phyloP scores from a whole-genome alignment of 1,140 invertebrate species.

The Bombyx mori region ASM3026992v2 NC_085130.1:6879501-6880000 shows the following conservation, averaged over 20 bases:
- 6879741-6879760: not conserved
- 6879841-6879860: slow-evolving; percentile 90
- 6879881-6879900: slow-evolving; percentile 86
- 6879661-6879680: slow-evolving; percentile 97
- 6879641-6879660: slow-evolving; percentile 99
- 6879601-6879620: slow-evolving; percentile 95
- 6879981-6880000: slow-evolving; percentile 87
- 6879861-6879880: slow-evolving; percentile 93
- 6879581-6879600: slow-evolving; percentile 93
- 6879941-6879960: slow-evolving; percentile 87
- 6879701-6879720: not conserved
- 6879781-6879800: slow-evolving; percentile 99
- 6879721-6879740: not conserved
- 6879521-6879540: too few relatives aligned
- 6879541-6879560: too few relatives aligned
- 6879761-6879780: slow-evolving; percentile 85
- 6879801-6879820: slow-evolving; percentile 93
- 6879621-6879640: slow-evolving; percentile 96
- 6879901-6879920: slow-evolving; percentile 90
- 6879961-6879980: slow-evolving; percentile 84
- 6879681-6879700: slow-evolving; percentile 4
- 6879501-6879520: not conserved
- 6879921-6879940: slow-evolving; percentile 94
- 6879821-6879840: slow-evolving; percentile 90
- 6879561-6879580: slow-evolving; percentile 83